Percentiles rank a stretch among this genome's conserved stretches.
phyloP scores from a whole-genome alignment of 2,888 invertebrate species.

The Drepana falcataria region DNA sequence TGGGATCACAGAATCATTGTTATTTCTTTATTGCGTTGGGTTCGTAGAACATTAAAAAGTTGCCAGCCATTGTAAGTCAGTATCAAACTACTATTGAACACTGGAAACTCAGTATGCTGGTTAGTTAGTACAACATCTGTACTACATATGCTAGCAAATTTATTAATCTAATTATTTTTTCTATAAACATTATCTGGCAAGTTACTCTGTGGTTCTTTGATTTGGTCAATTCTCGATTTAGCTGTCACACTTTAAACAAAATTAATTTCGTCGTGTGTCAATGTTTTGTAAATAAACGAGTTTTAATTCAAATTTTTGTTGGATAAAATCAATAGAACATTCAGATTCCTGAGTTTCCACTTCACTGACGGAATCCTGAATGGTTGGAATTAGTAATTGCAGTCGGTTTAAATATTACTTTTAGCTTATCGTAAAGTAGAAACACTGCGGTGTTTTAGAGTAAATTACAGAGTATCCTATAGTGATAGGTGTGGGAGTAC shows the following conservation, averaged over 20 bases:
- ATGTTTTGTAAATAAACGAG: background rate
- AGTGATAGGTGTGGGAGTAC: slow-evolving; percentile 31
- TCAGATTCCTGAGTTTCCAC: slow-evolving; percentile 24
- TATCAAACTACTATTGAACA: no score
- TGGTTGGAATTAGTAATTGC: slow-evolving; percentile 35
- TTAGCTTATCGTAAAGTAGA: slow-evolving; percentile 18
- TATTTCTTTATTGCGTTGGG: no score
- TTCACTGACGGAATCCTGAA: slow-evolving; percentile 65
- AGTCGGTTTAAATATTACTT: slow-evolving; percentile 21
- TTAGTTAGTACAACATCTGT: no score
- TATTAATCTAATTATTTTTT: background rate
- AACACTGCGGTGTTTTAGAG: slow-evolving; percentile 21
- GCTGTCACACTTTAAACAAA: slow-evolving; percentile 3
- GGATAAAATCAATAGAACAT: slow-evolving; percentile 10
- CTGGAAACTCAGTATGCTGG: no score
- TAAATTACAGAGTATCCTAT: slow-evolving; percentile 15
- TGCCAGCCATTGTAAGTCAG: no score
- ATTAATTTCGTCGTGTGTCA: slow-evolving; percentile 2
- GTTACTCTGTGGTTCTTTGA: no score
- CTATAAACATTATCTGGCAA: background rate
- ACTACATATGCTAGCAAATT: background rate
- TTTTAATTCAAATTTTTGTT: background rate
- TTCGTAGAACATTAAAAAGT: no score
- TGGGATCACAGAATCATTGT: no score
- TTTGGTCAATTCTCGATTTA: no score